Percentiles rank a stretch among this genome's conserved stretches.
Conservation (phyloP, 2,113 vertebrate genomes). For the Eonycteris spelaea region DNA sequence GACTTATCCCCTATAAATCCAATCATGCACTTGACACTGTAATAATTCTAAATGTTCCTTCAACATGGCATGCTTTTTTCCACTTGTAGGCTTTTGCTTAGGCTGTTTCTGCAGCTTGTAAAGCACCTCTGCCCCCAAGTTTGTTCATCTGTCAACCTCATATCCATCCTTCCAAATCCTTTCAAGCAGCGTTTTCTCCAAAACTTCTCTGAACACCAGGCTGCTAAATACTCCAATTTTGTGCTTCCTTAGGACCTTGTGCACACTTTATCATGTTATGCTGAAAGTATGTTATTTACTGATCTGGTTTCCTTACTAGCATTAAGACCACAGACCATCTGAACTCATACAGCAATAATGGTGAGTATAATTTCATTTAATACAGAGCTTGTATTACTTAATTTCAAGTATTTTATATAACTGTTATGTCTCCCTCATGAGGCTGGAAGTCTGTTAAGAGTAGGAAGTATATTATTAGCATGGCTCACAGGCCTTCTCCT, state of each 20-base stretch:
- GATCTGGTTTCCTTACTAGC: neutral
- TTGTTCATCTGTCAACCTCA: neutral
- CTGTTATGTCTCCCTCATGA: neutral
- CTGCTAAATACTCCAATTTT: neutral
- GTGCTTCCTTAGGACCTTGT: neutral
- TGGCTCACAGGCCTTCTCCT: neutral
- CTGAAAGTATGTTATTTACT: neutral
- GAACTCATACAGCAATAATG: neutral
- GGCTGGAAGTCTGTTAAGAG: neutral
- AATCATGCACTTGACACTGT: neutral
- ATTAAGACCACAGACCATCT: neutral
- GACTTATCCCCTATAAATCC: neutral
- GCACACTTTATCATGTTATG: neutral
- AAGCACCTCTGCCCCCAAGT: neutral
- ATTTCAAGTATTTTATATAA: neutral
- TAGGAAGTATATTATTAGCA: neutral
- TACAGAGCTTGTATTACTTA: neutral
- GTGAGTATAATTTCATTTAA: neutral
- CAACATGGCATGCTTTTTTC: neutral
- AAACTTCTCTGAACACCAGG: neutral
- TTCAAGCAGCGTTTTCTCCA: neutral
- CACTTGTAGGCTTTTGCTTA: neutral
- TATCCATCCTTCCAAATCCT: neutral
- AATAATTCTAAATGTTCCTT: neutral
- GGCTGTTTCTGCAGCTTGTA: neutral